Evolutionary conservation across 2,888 invertebrate species (phyloP).

Genomic region (Beris morrisii): DNA sequence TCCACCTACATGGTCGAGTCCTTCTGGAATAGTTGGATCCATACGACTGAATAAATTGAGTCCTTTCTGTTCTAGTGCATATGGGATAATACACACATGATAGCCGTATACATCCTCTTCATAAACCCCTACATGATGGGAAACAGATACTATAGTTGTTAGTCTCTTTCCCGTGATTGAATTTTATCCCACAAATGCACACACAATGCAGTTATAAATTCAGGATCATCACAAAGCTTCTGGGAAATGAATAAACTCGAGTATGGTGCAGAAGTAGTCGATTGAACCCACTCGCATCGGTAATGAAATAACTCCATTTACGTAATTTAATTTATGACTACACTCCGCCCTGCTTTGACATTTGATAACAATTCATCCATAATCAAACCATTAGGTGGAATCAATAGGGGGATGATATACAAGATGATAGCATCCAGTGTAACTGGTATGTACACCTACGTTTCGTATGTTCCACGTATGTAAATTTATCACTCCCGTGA

Average conservation of each 20-base stretch:
- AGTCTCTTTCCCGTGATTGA: constrained; percentile 13
- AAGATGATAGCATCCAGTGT: not conserved
- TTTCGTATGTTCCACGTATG: not conserved
- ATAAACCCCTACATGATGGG: not conserved
- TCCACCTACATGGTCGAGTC: too few species aligned
- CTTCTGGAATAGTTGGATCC: too few species aligned
- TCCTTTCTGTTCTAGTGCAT: not conserved
- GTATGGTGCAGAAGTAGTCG: not conserved
- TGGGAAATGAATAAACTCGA: constrained; percentile 7
- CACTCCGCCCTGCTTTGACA: constrained; percentile 19
- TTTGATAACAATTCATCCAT: constrained; percentile 23
- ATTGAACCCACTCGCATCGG: not conserved
- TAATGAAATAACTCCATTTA: constrained; percentile 28
- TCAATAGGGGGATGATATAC: constrained; percentile 9
- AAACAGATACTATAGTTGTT: not conserved
- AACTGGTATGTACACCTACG: not conserved
- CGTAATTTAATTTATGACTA: constrained; percentile 22
- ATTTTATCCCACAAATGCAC: constrained; percentile 14
- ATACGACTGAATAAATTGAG: constrained; percentile 6
- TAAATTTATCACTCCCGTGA: not conserved
- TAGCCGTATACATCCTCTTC: not conserved
- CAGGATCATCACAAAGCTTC: constrained; percentile 3
- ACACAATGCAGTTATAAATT: constrained; percentile 16
- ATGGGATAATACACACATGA: too few species aligned
- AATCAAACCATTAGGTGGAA: constrained; percentile 17